These are phyloP conservation scores for Eledone cirrhosa DNA, from an alignment of 2,888 invertebrate species.

Conservation along the genomic window DNA sequence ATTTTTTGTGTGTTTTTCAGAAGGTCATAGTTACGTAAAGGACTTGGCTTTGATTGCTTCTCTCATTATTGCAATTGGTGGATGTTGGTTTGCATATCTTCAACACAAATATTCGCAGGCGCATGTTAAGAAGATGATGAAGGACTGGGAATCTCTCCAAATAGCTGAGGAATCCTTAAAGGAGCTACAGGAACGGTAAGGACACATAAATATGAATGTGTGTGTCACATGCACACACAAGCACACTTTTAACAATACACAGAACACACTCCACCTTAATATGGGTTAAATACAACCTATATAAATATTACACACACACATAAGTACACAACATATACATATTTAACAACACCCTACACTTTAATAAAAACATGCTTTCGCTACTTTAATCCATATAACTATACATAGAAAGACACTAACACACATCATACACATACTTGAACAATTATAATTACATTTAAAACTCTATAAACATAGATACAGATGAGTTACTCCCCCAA, in stretches of 20 bases:
- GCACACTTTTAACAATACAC: not conserved
- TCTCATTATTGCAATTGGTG: constrained; percentile 83
- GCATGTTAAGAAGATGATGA: constrained; percentile 85
- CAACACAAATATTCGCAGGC: constrained; percentile 91
- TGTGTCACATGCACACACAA: not conserved
- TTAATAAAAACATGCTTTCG: too few relatives aligned
- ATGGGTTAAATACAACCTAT: not conserved
- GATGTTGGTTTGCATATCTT: constrained; percentile 90
- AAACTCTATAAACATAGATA: too few relatives aligned
- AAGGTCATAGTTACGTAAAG: constrained; percentile 84
- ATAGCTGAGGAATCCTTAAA: constrained; percentile 88
- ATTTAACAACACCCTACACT: too few relatives aligned
- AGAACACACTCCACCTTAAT: not conserved
- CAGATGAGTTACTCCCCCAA: too few relatives aligned
- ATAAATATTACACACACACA: not conserved
- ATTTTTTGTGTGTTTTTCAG: constrained; percentile 66
- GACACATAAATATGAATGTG: constrained; percentile 33
- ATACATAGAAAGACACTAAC: too few relatives aligned
- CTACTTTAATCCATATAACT: too few relatives aligned
- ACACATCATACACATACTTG: too few relatives aligned
- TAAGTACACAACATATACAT: too few relatives aligned
- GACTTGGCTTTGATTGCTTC: constrained; percentile 87
- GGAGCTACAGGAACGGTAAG: constrained; percentile 76
- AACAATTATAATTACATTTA: too few relatives aligned
- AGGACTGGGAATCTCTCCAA: constrained; percentile 67